These are phyloP conservation scores for Aramus guarauna DNA, from an alignment of 2,113 vertebrate genomes.

Conservation along the genomic window DNA sequence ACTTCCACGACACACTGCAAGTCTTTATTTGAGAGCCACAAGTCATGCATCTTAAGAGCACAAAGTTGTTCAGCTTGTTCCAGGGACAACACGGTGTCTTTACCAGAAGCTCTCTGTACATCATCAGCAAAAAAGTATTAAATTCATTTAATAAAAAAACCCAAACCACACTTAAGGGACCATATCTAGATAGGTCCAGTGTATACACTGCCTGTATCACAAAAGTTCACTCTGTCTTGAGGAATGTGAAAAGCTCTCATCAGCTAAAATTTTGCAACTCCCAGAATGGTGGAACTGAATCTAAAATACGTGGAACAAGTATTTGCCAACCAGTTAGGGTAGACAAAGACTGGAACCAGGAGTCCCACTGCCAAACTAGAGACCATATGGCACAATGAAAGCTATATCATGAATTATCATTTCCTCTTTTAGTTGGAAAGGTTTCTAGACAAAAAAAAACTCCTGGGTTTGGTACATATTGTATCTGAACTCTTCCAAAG, in stretches of 20 bases:
- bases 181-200: background rate
- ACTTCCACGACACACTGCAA: background rate
- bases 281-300: background rate
- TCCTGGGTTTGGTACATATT: background rate
- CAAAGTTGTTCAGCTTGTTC: background rate
- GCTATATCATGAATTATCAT: accelerated
- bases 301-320: background rate
- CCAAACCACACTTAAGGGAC: background rate
- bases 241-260: background rate
- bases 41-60: background rate
- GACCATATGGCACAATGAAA: background rate
- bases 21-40: background rate
- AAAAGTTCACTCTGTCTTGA: background rate
- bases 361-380: background rate
- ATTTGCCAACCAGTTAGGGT: background rate
- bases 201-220: background rate
- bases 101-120: background rate
- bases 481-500: background rate
- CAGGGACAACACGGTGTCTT: background rate
- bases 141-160: background rate
- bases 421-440: background rate
- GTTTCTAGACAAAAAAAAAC: background rate
- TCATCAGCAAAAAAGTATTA: background rate
- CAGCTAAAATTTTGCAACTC: background rate
- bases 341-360: background rate